Evolutionary conservation across 1,140 invertebrate species (phyloP).

Genomic region (Zophobas morio): DNA sequence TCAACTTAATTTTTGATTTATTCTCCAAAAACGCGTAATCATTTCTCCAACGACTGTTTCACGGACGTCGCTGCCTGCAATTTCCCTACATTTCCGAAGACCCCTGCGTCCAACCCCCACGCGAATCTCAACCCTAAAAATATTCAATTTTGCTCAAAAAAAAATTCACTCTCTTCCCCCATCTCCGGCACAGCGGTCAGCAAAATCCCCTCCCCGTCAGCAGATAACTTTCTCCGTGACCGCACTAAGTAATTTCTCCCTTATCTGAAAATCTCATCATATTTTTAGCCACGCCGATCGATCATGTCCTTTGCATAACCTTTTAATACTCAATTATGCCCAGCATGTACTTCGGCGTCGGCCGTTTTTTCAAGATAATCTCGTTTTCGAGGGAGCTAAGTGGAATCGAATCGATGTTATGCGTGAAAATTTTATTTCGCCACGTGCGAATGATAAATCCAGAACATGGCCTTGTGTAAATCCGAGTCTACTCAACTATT

Average conservation of each 20-base stretch:
- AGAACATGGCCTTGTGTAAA: slow-evolving; percentile 6
- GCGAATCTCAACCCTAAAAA: too few relatives aligned
- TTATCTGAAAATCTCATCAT: slow-evolving; percentile 18
- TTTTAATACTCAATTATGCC: slow-evolving; percentile 15
- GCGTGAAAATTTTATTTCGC: neutral
- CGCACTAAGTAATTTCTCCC: slow-evolving; percentile 14
- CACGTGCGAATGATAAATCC: neutral
- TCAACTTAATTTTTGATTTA: too few relatives aligned
- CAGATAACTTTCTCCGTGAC: slow-evolving; percentile 22
- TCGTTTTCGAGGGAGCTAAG: neutral
- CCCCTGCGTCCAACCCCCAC: too few relatives aligned
- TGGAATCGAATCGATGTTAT: neutral
- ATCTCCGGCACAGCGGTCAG: neutral
- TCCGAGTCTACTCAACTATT: neutral
- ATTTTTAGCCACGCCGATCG: slow-evolving; percentile 10
- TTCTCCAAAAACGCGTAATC: too few relatives aligned
- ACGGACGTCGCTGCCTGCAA: too few relatives aligned
- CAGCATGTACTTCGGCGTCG: slow-evolving; percentile 2
- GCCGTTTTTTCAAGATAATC: neutral
- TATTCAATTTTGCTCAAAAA: too few relatives aligned
- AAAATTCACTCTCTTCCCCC: too few relatives aligned
- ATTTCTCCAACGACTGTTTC: too few relatives aligned
- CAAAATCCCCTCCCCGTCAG: neutral
- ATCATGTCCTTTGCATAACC: slow-evolving; percentile 19
- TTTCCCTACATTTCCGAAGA: too few relatives aligned